A percentile compares a stretch with the other conserved stretches of the same genome.
Conservation (phyloP, 2,888 invertebrate genomes). For the Eupithecia exiguata region DNA sequence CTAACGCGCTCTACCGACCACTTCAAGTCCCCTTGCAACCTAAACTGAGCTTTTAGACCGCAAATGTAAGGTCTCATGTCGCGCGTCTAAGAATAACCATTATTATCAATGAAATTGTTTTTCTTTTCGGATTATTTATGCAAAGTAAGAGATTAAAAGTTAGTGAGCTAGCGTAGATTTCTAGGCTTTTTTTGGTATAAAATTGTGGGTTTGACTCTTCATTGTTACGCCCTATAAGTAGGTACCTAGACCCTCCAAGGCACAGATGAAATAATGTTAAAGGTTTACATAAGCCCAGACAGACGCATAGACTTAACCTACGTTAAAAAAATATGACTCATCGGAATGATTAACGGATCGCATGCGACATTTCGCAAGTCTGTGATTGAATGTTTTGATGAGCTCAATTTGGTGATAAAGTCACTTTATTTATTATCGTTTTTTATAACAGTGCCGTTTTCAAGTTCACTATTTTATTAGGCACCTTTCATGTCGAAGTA, state of each 20-base stretch:
- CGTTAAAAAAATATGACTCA: conserved; percentile 25
- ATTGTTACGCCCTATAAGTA: not conserved
- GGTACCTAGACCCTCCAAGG: not conserved
- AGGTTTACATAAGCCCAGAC: conserved; percentile 25
- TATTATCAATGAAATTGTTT: conserved; percentile 2
- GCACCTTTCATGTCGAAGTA: not conserved
- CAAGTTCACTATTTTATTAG: not conserved
- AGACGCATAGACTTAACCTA: conserved; percentile 23
- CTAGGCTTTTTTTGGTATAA: not conserved
- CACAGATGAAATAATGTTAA: no score
- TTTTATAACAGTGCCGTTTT: not conserved
- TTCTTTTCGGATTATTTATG: not conserved
- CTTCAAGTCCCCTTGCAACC: not conserved
- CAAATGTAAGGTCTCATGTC: not conserved
- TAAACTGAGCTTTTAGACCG: conserved; percentile 5
- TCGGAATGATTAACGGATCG: conserved; percentile 16
- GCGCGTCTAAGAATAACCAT: not conserved
- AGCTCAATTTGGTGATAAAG: conserved; percentile 16
- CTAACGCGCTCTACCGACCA: conserved; percentile 38
- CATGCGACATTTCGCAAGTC: conserved; percentile 9
- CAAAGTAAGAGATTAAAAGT: not conserved
- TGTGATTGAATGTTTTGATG: conserved; percentile 19
- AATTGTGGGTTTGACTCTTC: not conserved
- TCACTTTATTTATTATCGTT: not conserved
- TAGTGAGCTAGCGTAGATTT: not conserved